Evolutionary conservation across 2,113 vertebrate species (phyloP).

Genomic region (Delphinus delphis): DNA sequence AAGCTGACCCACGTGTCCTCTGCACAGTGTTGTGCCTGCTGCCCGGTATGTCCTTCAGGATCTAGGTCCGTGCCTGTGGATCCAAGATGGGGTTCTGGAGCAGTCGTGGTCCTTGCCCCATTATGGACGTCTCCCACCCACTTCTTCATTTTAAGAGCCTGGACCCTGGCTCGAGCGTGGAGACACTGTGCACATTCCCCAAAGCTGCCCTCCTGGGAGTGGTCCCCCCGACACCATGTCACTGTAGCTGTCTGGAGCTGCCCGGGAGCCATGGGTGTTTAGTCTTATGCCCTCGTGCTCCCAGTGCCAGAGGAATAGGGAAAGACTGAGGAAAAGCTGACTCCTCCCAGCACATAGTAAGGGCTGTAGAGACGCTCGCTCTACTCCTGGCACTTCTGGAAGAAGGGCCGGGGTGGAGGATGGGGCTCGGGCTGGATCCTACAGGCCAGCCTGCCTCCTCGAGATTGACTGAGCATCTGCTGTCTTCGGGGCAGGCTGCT

Average conservation of each 20-base stretch:
- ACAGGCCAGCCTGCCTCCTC: background rate
- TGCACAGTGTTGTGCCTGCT: background rate
- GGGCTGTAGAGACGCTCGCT: background rate
- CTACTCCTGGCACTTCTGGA: no score
- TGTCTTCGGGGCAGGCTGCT: background rate
- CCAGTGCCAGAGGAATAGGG: background rate
- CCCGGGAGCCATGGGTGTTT: background rate
- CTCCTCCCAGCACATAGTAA: background rate
- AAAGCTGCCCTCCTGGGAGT: no score
- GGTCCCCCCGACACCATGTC: background rate
- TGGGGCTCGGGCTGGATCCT: background rate
- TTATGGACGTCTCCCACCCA: accelerated
- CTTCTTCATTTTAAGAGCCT: background rate
- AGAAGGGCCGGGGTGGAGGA: background rate
- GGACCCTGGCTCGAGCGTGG: accelerated
- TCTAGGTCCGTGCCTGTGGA: background rate
- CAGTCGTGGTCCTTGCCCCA: accelerated
- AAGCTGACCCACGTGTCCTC: background rate
- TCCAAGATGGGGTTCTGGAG: background rate
- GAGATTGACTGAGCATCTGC: accelerated
- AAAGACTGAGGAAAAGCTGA: background rate
- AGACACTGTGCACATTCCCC: background rate
- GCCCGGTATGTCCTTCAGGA: background rate
- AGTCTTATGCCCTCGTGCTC: accelerated
- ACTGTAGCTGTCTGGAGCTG: background rate